phyloP scores from a whole-genome alignment of 2,797 vertebrate genomes.

The Furcifer pardalis region DNA sequence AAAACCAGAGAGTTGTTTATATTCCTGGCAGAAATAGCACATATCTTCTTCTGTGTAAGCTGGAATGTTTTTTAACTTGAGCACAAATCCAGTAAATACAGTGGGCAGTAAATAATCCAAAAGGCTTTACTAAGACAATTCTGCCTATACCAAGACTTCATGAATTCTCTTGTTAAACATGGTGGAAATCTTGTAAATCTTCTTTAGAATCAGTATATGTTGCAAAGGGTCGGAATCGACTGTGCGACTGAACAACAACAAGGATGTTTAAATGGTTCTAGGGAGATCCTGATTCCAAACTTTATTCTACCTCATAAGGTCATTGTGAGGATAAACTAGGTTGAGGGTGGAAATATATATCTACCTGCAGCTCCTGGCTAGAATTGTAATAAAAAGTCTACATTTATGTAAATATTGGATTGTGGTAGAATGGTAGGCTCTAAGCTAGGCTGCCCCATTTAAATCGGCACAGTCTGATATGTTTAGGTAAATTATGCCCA shows the following conservation, averaged over 20 bases:
- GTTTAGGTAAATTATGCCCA: too few relatives aligned
- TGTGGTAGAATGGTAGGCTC: background rate
- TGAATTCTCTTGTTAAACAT: background rate
- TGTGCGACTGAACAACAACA: too few relatives aligned
- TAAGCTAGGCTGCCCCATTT: background rate
- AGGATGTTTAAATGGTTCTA: too few relatives aligned
- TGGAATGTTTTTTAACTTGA: background rate
- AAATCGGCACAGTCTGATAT: background rate
- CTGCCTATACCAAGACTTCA: background rate
- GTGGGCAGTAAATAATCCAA: background rate
- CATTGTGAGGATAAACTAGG: background rate
- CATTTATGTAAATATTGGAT: background rate
- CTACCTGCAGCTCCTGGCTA: background rate
- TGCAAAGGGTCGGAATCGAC: too few relatives aligned
- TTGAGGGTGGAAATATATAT: background rate
- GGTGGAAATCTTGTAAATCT: background rate
- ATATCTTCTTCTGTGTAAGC: background rate
- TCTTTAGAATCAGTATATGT: background rate
- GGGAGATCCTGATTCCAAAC: background rate
- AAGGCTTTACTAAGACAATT: background rate
- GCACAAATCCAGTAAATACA: background rate
- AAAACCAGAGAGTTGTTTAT: background rate
- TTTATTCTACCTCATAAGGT: background rate
- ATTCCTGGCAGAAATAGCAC: background rate
- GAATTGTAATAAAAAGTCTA: background rate